These are phyloP conservation scores for Conus ventricosus DNA, from an alignment of 1,140 invertebrate species.

Conservation along the genomic window DNA sequence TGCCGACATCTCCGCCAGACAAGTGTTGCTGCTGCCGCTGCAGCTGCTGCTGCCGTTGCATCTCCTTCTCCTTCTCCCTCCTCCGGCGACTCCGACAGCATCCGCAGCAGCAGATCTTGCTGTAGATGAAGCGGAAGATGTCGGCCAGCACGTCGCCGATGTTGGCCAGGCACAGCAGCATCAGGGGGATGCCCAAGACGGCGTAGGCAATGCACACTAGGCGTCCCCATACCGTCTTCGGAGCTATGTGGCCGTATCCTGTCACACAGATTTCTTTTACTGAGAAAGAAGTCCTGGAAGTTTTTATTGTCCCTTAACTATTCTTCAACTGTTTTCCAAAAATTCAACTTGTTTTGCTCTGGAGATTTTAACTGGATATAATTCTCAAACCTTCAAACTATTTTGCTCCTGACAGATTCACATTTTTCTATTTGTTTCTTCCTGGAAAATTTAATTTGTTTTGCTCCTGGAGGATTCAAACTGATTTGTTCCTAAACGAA, in stretches of 20 bases:
- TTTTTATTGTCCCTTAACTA: not conserved
- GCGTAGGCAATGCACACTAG: slow-evolving; percentile 95
- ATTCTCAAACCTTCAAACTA: too few relatives aligned
- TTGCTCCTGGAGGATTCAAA: too few relatives aligned
- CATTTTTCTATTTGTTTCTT: too few relatives aligned
- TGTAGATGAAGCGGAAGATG: slow-evolving; percentile 96
- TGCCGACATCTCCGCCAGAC: too few relatives aligned
- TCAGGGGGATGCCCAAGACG: slow-evolving; percentile 96
- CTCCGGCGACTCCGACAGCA: slow-evolving; percentile 55
- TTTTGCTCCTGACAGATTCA: too few relatives aligned
- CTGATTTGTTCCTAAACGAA: too few relatives aligned
- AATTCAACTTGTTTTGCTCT: too few relatives aligned
- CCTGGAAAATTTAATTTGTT: too few relatives aligned
- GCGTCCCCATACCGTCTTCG: slow-evolving; percentile 93
- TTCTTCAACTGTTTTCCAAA: too few relatives aligned
- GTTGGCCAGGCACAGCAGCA: slow-evolving; percentile 92
- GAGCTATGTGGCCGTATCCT: slow-evolving; percentile 97
- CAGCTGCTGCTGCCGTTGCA: not conserved
- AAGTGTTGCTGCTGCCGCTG: too few relatives aligned
- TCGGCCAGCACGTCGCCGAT: slow-evolving; percentile 96
- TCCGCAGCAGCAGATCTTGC: slow-evolving; percentile 88
- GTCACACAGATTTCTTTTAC: slow-evolving; percentile 40
- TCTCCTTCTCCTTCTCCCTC: not conserved
- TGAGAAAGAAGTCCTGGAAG: not conserved
- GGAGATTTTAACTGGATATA: too few relatives aligned